Base-by-base conservation (phyloP, 1,140 invertebrate genomes). In the Schlechtendalia chinensis region DNA sequence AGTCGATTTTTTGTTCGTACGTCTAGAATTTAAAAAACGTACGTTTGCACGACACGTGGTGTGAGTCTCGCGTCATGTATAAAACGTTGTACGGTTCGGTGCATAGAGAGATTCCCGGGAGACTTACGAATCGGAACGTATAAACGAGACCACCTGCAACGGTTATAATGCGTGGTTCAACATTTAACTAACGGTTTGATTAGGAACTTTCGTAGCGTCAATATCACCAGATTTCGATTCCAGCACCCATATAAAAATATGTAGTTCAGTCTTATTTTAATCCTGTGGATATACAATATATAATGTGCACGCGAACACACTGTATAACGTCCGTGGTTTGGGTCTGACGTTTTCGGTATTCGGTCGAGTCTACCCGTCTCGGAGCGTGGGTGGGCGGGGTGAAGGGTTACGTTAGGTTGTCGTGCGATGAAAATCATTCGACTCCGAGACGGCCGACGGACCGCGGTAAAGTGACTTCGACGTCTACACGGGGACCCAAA, bases 121-220 rank as follows among this genome's bases (percentile, higher is more conserved):
- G 14, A 53, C 53, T 14, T 54, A 54, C 24, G 47, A 29, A 12
- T 72, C 29, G 69, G 50, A 72, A 54, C 53, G 50, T 29, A 54
- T 4, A 39, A 50, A 50, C 22, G 22, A 50, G 24, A 72, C 69
- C 29, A 72, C 69, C 47, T 8, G 1, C 8, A 29, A 54, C 16
- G 45, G n/a, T 69, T 47, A 39, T 54, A 72, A 19, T 29, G 14
- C 29, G 29, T n/a, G 69, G 17, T 47, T 29, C 53, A 53, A 19
- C 29, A 54, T 54, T 54, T 29, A 29, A 72, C 54, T 50, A 32
- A 79, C 63, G 56, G 58, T 58, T 79, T 63, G 47, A 63, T 79
- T 79, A 79, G 75, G 75, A 79, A 79, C 75, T 79, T 79, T 61
- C 61, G 75, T 79, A 79, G 39, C 24, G 22, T 61, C 56, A n/a